These are phyloP conservation scores for Caenorhabditis sp. DNA, from an alignment of 2,888 invertebrate species.

Conservation along the genomic window DNA sequence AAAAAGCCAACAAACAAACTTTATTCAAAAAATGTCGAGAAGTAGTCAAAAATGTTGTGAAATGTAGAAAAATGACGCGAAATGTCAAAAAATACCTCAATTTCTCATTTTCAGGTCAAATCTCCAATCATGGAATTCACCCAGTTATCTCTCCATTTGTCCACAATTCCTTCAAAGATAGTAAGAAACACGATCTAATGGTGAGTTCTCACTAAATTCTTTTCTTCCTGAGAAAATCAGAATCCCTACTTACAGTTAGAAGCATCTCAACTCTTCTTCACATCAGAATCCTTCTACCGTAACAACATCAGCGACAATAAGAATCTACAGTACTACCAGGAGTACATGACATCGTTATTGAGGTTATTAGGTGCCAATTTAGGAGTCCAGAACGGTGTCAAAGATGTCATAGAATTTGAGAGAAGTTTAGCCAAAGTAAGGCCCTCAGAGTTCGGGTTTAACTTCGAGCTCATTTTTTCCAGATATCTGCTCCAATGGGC, in stretches of 20 bases:
- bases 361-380: conserved; percentile 56
- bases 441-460: too few species aligned
- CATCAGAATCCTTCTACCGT: conserved; percentile 58
- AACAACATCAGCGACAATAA: conserved; percentile 47
- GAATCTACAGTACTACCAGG: conserved; percentile 53
- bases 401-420: conserved; percentile 61
- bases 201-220: too few species aligned
- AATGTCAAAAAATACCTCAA: too few species aligned
- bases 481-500: too few species aligned
- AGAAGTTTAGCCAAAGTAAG: conserved; percentile 52
- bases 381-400: too few species aligned
- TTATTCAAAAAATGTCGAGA: too few species aligned
- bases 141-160: conserved; percentile 54
- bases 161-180: conserved; percentile 53
- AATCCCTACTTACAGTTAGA: conserved; percentile 54
- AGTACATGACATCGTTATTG: conserved; percentile 61
- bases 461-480: too few species aligned
- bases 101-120: conserved; percentile 37
- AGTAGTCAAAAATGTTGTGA: too few species aligned
- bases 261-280: conserved; percentile 56
- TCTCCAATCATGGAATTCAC: conserved; percentile 45
- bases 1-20: too few species aligned
- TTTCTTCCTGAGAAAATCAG: too few species aligned
- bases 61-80: too few species aligned
- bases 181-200: conserved; percentile 52